These are phyloP conservation scores for Ferrisia virgata DNA, from an alignment of 2,888 invertebrate genomes.

Conservation along the genomic window DNA sequence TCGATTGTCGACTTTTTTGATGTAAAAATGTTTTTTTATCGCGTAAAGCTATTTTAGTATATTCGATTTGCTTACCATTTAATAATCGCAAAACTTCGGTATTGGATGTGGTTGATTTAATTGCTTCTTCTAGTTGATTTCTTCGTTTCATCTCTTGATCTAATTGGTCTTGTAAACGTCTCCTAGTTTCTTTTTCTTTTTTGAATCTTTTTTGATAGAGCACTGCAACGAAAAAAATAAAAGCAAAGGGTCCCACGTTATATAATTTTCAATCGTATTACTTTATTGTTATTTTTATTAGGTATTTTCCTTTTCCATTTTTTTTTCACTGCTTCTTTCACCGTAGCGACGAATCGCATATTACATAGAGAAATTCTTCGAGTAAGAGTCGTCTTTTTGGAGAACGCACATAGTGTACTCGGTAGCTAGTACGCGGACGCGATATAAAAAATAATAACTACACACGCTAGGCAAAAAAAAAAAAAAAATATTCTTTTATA, in stretches of 20 bases:
- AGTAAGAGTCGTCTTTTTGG: not conserved
- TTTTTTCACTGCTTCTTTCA: not conserved
- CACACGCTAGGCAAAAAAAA: conserved; percentile 33
- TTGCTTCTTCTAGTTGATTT: conserved; percentile 74
- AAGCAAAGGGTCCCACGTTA: conserved; percentile 27
- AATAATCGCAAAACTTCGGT: conserved; percentile 74
- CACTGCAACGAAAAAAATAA: conserved; percentile 61
- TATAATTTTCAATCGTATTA: not conserved
- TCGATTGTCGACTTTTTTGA: too few species aligned
- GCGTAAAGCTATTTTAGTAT: too few species aligned
- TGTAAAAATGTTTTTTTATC: too few species aligned
- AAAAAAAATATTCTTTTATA: conserved; percentile 40
- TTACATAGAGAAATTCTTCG: conserved; percentile 31
- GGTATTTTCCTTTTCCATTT: not conserved
- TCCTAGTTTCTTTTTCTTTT: conserved; percentile 78
- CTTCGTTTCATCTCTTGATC: conserved; percentile 77
- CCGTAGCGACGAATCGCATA: conserved; percentile 31
- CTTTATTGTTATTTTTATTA: conserved; percentile 32
- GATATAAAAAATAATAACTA: conserved; percentile 47
- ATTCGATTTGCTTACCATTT: conserved; percentile 61
- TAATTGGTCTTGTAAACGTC: conserved; percentile 80
- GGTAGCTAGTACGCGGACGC: not conserved
- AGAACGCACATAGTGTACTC: not conserved
- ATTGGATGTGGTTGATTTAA: conserved; percentile 72
- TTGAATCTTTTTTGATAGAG: conserved; percentile 86